Base-by-base conservation (phyloP, 2,888 invertebrate species). In the Clostera curtula region DNA sequence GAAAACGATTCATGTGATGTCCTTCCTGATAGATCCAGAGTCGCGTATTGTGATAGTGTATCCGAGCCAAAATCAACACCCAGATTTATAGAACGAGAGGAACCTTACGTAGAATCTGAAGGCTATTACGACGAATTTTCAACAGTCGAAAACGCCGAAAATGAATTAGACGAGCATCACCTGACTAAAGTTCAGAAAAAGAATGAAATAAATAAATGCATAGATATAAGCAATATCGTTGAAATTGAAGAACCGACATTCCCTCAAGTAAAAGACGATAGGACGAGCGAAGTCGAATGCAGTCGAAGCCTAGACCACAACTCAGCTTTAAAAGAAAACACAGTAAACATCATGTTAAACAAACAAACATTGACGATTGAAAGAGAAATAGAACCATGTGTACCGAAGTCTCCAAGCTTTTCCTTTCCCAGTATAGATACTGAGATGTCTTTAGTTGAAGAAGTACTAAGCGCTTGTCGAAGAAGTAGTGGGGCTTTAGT, bases 1-100 rank as follows among this genome's bases (percentile, higher is more conserved):
- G 85, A 84, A 48, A 80, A 79, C 33, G 84, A 83, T 48, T 82
- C 83, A 5, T 76, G 76, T 51, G 83, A 84, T 39, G 68, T 75
- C 29, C 57, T 72, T 25, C 53, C 68, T 18, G 79, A 82, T 22
- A 62, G 63, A 31, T 54, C 69, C n/a, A 66, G 58, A 40, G 52
- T 71, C 26, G 56, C 58, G 27, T 75, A 70, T 53, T 70, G 75
- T 66, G 80, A 80, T 62, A 68, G 54, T 36, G 66, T 84, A 44
- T 77, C 80, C 46, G 84, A 84, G 49, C 64, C 82, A 47, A 68
- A 56, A 54, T 75, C 77, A 4, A 79, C 80, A 11, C 75, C 77
- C 10, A 66, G 76, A 39, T 83, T 82, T 37, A 84, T 84, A 24
- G 83, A 83, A 50, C 65, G 72, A 19, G 84, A 84, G 43, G 82